Evolutionary conservation across 2,888 invertebrate species (phyloP), one percentile per base, ranked within the genome.

Genomic region (Leptothorax acervorum): DNA sequence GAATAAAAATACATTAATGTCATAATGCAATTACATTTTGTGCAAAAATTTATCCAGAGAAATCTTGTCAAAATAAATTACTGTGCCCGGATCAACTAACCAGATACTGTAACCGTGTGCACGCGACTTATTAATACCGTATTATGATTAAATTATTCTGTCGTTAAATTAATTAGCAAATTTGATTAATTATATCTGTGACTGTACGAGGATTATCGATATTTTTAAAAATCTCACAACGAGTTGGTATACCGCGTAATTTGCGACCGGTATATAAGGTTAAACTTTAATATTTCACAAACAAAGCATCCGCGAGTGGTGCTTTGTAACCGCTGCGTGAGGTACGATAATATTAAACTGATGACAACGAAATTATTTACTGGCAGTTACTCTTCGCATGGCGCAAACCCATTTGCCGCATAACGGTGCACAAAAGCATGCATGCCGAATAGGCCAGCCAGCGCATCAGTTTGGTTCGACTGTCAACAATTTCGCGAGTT

Each of bases 331-430:
- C 60, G 28, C 65, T 45, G 42, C 76, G 35, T 71, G 73, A 76
- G 45, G 82, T 62, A 85, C 53, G 73, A 87, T 85, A 83, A 86
- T 85, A 85, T 82, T 88, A 90, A 87, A 86, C 75, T 78, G 88
- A 90, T 86, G 89, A 88, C 86, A 88, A 89, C 82, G 86, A 89
- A 90, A 89, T 90, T 90, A 90, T 90, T 90, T 85, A 87, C 73
- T 73, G 79, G 81, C 78, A 87, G 90, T 90, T 90, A 88, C 88
- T 89, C 85, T 82, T 86, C 84, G 85, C 86, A 82, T 89, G 88
- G 70, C 45, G 53, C 76, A 85, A 87, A 86, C 82, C 84, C 84
- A 85, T 89, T 90, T 85, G 78, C 82, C 63, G 79, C 18, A 42
- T 81, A 82, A 81, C 73, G 79, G 62, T 82, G 81, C 73, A 70